These are phyloP conservation scores for Linnaemya vulpina DNA, from an alignment of 2,888 invertebrate species.

Conservation along the genomic window DNA sequence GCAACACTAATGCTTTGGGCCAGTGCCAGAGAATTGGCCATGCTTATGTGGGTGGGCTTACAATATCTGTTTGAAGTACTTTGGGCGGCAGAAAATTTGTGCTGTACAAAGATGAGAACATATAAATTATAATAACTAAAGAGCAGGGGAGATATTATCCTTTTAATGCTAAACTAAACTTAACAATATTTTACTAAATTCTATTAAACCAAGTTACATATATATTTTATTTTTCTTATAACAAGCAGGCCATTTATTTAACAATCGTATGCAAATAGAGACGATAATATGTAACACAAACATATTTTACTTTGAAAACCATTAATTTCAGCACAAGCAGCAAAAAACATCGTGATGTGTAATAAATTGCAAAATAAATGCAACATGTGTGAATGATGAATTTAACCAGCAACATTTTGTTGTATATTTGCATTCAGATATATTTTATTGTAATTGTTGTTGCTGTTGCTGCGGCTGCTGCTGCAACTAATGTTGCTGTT, in stretches of 20 bases:
- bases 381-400: constrained; percentile 73
- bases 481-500: constrained; percentile 4
- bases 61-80: neutral
- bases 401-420: constrained; percentile 65
- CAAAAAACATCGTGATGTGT: constrained; percentile 49
- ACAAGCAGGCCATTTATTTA: constrained; percentile 50
- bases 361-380: constrained; percentile 72
- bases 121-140: neutral
- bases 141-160: neutral
- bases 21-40: neutral
- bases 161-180: neutral
- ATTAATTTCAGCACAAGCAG: constrained; percentile 62
- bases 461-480: constrained; percentile 7
- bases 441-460: constrained; percentile 34
- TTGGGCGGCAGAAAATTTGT: neutral
- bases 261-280: constrained; percentile 30
- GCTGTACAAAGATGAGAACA: neutral
- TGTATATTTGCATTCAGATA: constrained; percentile 44
- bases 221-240: constrained; percentile 14
- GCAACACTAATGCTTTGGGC: neutral
- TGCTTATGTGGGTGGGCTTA: constrained; percentile 29
- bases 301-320: constrained; percentile 62
- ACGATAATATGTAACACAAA: constrained; percentile 33
- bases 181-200: neutral
- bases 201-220: neutral